Percentiles rank a stretch among this genome's conserved stretches.
Evolutionary conservation across 2,113 vertebrate genomes (phyloP).

Genomic region (Todiramphus saurophagus): DNA sequence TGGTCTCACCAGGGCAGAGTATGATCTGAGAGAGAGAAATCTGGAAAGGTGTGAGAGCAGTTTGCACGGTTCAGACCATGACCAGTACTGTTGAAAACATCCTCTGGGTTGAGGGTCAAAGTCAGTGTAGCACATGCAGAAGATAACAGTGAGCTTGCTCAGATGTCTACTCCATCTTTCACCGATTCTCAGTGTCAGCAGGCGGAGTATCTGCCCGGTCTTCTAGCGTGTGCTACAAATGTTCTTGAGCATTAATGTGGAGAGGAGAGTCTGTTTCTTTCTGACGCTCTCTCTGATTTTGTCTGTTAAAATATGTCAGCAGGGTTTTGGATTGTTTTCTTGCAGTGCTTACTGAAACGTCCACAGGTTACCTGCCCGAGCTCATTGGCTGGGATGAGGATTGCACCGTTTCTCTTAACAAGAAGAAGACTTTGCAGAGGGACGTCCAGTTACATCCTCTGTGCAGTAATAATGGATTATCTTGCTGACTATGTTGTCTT

Average conservation of each 20-base stretch:
- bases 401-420: background rate
- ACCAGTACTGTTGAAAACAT: background rate
- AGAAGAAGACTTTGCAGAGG: background rate
- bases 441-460: background rate
- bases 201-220: rapidly evolving
- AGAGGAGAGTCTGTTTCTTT: background rate
- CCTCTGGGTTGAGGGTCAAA: background rate
- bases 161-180: background rate
- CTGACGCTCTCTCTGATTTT: background rate
- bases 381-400: background rate
- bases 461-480: background rate
- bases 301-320: background rate
- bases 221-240: background rate
- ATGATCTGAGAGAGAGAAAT: background rate
- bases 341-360: background rate
- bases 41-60: background rate
- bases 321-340: background rate
- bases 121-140: rapidly evolving
- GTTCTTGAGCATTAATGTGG: rapidly evolving
- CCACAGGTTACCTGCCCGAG: background rate
- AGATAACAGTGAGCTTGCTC: background rate
- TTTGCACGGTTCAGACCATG: background rate
- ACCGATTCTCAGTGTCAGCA: background rate
- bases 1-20: too few species aligned
- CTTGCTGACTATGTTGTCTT: background rate